Evolutionary conservation across 2,113 vertebrate genomes (phyloP), one percentile per base, ranked within the genome.

Genomic region (Mustela nigripes): DNA sequence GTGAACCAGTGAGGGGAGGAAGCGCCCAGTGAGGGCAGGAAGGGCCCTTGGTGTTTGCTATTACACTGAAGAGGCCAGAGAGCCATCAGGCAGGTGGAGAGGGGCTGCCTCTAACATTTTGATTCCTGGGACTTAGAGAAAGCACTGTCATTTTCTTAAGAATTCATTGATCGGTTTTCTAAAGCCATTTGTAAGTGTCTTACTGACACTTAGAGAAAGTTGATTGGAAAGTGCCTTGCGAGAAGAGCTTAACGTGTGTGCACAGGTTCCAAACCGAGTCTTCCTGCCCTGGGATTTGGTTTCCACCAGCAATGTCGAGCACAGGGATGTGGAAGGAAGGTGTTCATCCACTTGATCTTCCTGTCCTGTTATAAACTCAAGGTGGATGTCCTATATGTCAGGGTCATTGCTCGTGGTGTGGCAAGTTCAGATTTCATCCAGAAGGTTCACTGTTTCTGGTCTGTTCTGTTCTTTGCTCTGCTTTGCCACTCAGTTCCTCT

Each of bases 111-210:
- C 39, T 21, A 36, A 39, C 16, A 53, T 42, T 73, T n/a, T 69
- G 69, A 92, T 90, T 96, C 56, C 26, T 67, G 65, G 5, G n/a
- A 53, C 26, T 85, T 85, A 11, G 45, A 80, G 76, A 67, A 95
- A 93, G 36, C 26, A 65, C 31, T 6, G 63, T 84, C 16, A 45
- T 96, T 90, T 97, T 94, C 67, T 94, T 80, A 97, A 95, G 83
- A 92, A 85, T 28, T n/a, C 67, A 92, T 48, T 58, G 79, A 96
- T 81, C 92, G 65, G 10, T 76, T 92, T 83, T 67, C 84, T 86
- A 45, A 82, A 82, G 74, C 71, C 71, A 95, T 91, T 56, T 19
- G 0, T 56, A 62, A 86, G 56, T 73, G 16, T 89, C 62, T 83
- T 31, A n/a, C 60, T 73, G 65, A 94, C 71, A 62, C 80, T 63